A percentile compares a stretch with the other conserved stretches of the same genome.
These are phyloP conservation scores for Ailurus styani DNA, from an alignment of 2,113 vertebrate genomes.

Conservation along the genomic window DNA sequence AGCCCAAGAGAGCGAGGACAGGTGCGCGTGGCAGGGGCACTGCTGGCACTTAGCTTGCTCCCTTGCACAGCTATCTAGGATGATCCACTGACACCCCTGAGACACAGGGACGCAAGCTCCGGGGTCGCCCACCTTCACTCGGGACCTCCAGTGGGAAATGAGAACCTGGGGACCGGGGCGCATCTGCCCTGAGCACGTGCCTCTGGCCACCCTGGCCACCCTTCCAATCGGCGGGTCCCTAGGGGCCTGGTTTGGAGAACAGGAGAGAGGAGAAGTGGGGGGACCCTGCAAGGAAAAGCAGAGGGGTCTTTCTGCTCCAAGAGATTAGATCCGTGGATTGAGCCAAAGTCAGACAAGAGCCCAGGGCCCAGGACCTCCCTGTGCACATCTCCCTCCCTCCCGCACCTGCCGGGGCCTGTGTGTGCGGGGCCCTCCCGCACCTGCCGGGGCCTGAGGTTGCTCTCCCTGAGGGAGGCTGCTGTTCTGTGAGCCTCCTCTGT, in stretches of 20 bases:
- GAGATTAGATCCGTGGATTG: neutral
- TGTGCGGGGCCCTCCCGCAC: no score
- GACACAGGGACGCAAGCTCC: neutral
- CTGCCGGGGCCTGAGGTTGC: no score
- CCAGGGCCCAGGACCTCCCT: neutral
- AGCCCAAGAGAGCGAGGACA: neutral
- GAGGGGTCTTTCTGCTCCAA: neutral
- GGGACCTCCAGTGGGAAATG: no score
- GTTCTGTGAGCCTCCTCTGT: no score
- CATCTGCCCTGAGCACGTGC: neutral
- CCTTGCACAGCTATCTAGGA: neutral
- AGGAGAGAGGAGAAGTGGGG: neutral
- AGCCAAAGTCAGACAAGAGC: neutral
- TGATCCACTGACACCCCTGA: no score
- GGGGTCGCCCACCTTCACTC: neutral
- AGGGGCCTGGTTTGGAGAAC: neutral
- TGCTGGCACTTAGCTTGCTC: no score
- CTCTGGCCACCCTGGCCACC: no score
- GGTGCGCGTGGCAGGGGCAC: fast-evolving
- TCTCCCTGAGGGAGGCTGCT: no score
- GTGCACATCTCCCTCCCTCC: neutral
- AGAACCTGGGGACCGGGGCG: neutral
- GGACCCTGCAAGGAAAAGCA: neutral
- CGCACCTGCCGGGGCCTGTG: no score
- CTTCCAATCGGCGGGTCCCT: no score